phyloP scores from a whole-genome alignment of 2,113 vertebrate species.

The Pseudorhombus dupliciocellatus region DNA sequence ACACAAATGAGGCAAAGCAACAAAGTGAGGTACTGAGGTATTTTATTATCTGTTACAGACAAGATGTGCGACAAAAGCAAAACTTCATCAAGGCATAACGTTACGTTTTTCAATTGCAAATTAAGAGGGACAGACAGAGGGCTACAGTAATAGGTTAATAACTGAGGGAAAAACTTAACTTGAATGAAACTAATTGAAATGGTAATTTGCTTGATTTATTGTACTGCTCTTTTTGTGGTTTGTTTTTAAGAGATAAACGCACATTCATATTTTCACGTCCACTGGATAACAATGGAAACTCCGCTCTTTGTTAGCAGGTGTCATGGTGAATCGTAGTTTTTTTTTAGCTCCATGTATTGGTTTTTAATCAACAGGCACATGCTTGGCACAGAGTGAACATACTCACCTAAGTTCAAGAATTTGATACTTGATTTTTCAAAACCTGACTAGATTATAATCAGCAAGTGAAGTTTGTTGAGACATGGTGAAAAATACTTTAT shows the following conservation, averaged over 20 bases:
- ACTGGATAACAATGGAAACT: background rate
- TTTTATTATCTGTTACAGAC: background rate
- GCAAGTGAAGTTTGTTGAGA: background rate
- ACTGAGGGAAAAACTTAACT: no score
- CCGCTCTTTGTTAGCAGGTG: background rate
- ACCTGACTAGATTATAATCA: background rate
- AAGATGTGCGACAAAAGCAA: constrained; percentile 9
- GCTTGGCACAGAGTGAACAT: background rate
- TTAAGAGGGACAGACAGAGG: no score
- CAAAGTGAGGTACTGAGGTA: constrained; percentile 1
- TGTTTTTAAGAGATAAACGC: no score
- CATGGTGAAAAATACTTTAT: background rate
- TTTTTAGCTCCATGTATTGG: background rate
- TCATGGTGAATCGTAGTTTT: background rate
- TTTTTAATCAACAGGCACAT: no score
- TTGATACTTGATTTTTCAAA: background rate
- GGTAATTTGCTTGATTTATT: no score
- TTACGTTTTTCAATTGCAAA: no score
- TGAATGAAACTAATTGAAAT: no score
- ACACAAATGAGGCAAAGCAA: background rate
- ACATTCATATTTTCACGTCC: background rate
- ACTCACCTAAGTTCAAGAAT: background rate
- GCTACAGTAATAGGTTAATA: no score
- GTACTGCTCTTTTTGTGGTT: no score
- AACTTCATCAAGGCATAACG: constrained; percentile 3